Conservation (phyloP, 2,888 invertebrate species). For the Lasioglossum morio region DNA sequence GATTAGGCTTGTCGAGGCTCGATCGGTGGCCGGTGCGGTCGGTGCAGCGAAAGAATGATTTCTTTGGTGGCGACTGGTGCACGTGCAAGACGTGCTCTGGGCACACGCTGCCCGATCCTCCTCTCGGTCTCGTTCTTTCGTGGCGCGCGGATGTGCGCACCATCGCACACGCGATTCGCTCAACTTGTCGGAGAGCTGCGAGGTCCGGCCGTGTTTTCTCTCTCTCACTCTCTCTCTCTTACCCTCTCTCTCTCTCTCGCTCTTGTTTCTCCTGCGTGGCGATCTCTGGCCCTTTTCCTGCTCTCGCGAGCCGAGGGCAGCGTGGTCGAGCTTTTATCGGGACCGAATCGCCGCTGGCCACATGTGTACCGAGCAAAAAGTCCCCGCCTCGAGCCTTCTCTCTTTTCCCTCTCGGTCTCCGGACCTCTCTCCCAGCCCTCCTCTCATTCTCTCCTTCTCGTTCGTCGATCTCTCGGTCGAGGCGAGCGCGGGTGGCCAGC, state of each 20-base stretch:
- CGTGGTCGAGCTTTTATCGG: conserved; percentile 77
- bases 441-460: background rate
- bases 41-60: conserved; percentile 3
- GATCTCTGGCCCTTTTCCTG: conserved; percentile 28
- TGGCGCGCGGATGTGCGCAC: conserved; percentile 81
- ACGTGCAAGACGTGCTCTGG: conserved; percentile 60
- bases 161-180: conserved; percentile 83
- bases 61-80: conserved; percentile 39
- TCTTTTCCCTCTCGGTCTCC: conserved; percentile 35
- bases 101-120: conserved; percentile 51
- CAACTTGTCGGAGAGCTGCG: conserved; percentile 76
- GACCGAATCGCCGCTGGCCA: conserved; percentile 81
- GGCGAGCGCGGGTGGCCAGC: conserved; percentile 68
- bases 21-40: background rate
- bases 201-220: conserved; percentile 65
- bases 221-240: conserved; percentile 60
- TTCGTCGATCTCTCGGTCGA: conserved; percentile 5
- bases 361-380: conserved; percentile 81
- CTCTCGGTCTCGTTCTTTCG: conserved; percentile 35
- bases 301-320: conserved; percentile 46
- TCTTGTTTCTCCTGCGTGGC: conserved; percentile 44
- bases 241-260: conserved; percentile 57
- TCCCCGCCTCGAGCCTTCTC: conserved; percentile 66
- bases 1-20: background rate
- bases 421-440: conserved; percentile 19